phyloP scores from a whole-genome alignment of 2,797 vertebrate genomes.

The Tapirus indicus region DNA sequence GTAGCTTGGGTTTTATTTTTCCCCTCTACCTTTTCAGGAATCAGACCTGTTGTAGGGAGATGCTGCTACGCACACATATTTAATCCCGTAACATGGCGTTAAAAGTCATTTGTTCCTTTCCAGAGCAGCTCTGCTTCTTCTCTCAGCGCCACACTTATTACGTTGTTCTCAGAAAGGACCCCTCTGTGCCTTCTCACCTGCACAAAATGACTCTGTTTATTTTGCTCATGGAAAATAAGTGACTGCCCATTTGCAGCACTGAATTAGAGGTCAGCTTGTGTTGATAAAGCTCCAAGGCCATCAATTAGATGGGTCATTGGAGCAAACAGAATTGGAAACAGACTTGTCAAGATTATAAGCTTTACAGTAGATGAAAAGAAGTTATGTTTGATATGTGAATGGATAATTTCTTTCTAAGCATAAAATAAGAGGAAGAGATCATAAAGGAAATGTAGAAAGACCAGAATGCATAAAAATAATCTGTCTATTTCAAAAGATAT shows the following conservation, averaged over 20 bases:
- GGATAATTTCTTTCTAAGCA: background rate
- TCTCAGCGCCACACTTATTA: background rate
- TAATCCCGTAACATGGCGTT: background rate
- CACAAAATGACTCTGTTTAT: background rate
- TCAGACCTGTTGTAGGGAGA: background rate
- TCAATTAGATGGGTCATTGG: background rate
- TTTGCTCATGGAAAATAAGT: background rate
- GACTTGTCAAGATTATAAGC: background rate
- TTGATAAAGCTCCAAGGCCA: background rate
- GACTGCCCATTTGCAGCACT: background rate
- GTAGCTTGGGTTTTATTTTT: background rate
- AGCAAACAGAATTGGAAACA: background rate
- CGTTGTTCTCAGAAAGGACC: background rate
- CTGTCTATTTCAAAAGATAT: background rate
- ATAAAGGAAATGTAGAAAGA: background rate
- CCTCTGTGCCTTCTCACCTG: background rate
- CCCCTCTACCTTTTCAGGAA: background rate
- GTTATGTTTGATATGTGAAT: background rate
- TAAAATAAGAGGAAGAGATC: background rate
- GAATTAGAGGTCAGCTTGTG: background rate
- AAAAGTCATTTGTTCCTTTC: background rate
- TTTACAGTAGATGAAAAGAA: constrained; percentile 18
- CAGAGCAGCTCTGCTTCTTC: background rate
- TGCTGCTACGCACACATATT: background rate
- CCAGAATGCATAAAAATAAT: background rate